These are phyloP conservation scores for Pelmatolapia mariae DNA, from an alignment of 2,113 vertebrate genomes.

Conservation along the genomic window DNA sequence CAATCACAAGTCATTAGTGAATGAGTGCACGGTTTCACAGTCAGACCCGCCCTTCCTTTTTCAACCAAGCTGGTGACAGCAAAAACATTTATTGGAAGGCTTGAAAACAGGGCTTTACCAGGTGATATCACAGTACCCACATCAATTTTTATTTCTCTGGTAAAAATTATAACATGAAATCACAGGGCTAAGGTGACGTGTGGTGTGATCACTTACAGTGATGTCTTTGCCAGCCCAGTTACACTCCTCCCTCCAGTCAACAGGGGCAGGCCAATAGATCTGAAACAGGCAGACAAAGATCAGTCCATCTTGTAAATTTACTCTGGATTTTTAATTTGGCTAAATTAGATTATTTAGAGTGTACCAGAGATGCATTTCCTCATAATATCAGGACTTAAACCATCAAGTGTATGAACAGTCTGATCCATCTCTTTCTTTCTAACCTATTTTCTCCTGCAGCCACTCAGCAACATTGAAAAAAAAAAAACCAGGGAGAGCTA, in stretches of 20 bases:
- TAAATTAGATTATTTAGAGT: background rate
- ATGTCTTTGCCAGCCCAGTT: constrained; percentile 99
- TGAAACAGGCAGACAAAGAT: constrained; percentile 47
- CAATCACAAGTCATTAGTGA: background rate
- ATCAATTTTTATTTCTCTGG: background rate
- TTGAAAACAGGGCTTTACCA: background rate
- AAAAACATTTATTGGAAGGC: background rate
- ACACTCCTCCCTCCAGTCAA: constrained; percentile 97
- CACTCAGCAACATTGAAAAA: background rate
- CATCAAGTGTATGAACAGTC: background rate
- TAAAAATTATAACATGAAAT: background rate
- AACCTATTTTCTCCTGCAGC: background rate
- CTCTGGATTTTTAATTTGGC: background rate
- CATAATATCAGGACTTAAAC: background rate
- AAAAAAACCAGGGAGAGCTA: background rate
- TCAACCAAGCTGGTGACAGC: background rate
- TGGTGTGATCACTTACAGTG: constrained; percentile 77
- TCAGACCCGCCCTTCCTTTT: background rate
- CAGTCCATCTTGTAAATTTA: background rate
- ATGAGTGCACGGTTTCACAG: rapidly evolving
- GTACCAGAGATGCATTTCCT: background rate
- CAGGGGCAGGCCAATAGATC: constrained; percentile 94
- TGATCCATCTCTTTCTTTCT: background rate
- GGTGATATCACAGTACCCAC: background rate
- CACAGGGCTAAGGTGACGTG: background rate